Conservation (phyloP, 2,797 vertebrate species). For the Orestias chungarensis region DNA sequence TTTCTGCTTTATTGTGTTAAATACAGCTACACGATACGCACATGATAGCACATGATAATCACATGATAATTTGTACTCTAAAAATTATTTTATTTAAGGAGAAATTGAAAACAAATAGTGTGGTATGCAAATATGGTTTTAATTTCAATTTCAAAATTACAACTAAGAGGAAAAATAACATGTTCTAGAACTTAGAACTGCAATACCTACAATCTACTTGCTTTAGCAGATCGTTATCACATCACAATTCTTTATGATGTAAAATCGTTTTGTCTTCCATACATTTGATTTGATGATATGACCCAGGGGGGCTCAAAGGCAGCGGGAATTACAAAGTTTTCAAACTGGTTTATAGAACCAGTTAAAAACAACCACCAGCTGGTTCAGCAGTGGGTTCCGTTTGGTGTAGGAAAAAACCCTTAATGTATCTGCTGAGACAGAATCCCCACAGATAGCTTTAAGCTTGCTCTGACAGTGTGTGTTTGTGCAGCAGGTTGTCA, state of each 20-base stretch:
- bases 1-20: background rate
- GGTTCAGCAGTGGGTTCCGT: background rate
- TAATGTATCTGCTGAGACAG: background rate
- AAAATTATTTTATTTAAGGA: background rate
- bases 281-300: background rate
- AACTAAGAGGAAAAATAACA: background rate
- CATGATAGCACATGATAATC: no score
- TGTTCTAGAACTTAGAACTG: background rate
- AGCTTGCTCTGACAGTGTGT: constrained; percentile 13
- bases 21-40: background rate
- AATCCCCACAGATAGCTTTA: background rate
- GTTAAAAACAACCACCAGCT: background rate
- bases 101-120: background rate
- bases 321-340: background rate
- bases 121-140: background rate
- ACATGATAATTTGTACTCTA: no score
- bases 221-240: background rate
- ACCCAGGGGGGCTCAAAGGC: background rate
- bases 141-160: background rate
- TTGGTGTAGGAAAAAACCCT: background rate
- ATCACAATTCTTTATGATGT: background rate
- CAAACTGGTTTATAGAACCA: background rate
- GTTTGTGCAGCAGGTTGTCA: constrained; percentile 19
- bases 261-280: background rate
- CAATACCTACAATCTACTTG: background rate